These are phyloP conservation scores for Kryptolebias marmoratus DNA, from an alignment of 2,113 vertebrate genomes.

Conservation along the genomic window DNA sequence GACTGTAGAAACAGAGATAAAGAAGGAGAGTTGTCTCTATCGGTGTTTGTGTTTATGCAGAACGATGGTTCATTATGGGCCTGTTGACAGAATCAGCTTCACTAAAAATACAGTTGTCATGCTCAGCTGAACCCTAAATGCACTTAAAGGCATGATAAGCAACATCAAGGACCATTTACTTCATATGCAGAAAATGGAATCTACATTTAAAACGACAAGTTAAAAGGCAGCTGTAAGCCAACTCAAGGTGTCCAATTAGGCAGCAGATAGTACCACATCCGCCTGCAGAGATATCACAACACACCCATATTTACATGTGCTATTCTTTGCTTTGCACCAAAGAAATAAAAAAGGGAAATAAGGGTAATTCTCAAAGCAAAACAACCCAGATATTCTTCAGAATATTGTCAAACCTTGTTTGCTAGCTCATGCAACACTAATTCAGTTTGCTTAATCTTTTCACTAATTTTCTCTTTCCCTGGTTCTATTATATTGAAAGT, in stretches of 20 bases:
- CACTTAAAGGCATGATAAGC: conserved; percentile 59
- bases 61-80: conserved; percentile 17
- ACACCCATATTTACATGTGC: conserved; percentile 58
- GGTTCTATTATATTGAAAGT: conserved; percentile 1
- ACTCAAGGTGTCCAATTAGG: conserved; percentile 55
- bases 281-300: conserved; percentile 63
- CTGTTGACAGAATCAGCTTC: conserved; percentile 42
- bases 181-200: conserved; percentile 65
- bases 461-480: conserved; percentile 21
- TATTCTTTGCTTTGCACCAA: conserved; percentile 44
- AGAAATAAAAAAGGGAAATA: conserved; percentile 64
- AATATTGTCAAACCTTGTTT: conserved; percentile 48
- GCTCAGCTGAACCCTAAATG: conserved; percentile 62
- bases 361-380: conserved; percentile 44
- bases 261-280: conserved; percentile 57
- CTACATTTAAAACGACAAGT: conserved; percentile 64
- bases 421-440: conserved; percentile 40
- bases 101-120: conserved; percentile 52
- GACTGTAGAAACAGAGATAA: conserved; percentile 24
- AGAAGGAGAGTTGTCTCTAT: conserved; percentile 8
- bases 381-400: conserved; percentile 28
- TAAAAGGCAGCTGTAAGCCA: conserved; percentile 66
- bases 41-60: background rate
- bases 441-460: conserved; percentile 26
- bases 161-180: conserved; percentile 65